Base-by-base conservation (phyloP, 1,140 invertebrate genomes). In the Tetramorium alpestre region DNA sequence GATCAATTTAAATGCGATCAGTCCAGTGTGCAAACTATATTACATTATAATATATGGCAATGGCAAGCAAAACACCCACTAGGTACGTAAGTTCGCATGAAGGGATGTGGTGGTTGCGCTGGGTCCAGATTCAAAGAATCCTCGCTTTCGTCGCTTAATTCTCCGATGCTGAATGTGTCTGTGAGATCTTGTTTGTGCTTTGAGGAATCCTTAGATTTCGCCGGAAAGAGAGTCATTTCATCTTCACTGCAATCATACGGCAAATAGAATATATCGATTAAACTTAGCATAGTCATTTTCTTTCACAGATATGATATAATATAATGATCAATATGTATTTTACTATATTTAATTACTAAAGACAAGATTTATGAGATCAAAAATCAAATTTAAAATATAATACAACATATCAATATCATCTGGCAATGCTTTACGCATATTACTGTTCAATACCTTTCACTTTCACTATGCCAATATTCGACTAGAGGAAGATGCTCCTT, bases 91-190 rank as follows among this genome's bases (percentile, higher is more conserved):
- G 93, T 95, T 64, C 92, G 89, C 58, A 94, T 94, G 41, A 94
- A 93, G 6, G 92, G 92, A 86, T 93, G 90, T 18, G 89, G 62
- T 38, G 92, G 90, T 77, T 94, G 92, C 2, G 92, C 88, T 25
- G 94, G 91, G 6, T 93, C 94, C 58, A 95, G 87, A 72, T 95
- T 92, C 28, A 95, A 87, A 62, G 95, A 95, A 91, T 97, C 97
- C 89, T 97, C 97, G 90, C 97, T 97, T 85, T 96, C 96, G 78
- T 96, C 95, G 80, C 96, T 96, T 89, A 96, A 94, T 89, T 96
- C 96, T 91, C 96, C 96, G 67, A 96, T 96, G 77, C 96, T 96
- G 89, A 96, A 96, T 10, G 96, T 96, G 82, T 96, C 96, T 0
- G 96, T 96, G 60, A 96, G 91, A 93, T 96, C 96, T 90, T 96